A percentile compares a stretch with the other conserved stretches of the same genome.
Evolutionary conservation across 2,888 invertebrate genomes (phyloP).

Genomic region (Aphidoletes aphidimyza): DNA sequence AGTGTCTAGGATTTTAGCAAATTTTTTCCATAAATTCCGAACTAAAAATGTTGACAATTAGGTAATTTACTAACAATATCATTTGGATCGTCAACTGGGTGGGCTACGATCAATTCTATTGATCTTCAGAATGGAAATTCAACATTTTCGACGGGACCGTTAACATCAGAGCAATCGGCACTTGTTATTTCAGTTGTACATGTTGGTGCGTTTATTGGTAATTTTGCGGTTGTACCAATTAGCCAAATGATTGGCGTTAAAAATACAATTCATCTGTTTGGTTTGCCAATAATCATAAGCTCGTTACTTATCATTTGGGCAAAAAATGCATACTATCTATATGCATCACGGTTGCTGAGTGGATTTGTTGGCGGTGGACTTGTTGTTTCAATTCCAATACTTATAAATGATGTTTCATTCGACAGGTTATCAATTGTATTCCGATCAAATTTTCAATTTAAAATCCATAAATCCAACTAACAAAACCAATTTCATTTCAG

Average conservation of each 20-base stretch:
- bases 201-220: neutral
- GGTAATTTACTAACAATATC: neutral
- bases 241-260: neutral
- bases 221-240: neutral
- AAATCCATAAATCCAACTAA: no score
- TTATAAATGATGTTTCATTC: slow-evolving; percentile 63
- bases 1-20: no score
- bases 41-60: neutral
- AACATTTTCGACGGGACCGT: neutral
- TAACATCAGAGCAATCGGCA: neutral
- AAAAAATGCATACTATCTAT: slow-evolving; percentile 60
- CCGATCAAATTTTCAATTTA: neutral
- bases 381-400: slow-evolving; percentile 62
- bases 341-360: slow-evolving; percentile 61
- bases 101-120: neutral
- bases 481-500: neutral
- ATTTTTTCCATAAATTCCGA: no score
- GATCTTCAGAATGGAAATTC: neutral
- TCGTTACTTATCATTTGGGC: slow-evolving; percentile 61
- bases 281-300: neutral
- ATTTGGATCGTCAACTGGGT: neutral
- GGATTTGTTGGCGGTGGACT: slow-evolving; percentile 62
- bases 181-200: neutral
- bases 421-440: slow-evolving; percentile 60
- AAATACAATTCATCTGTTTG: neutral